Evolutionary conservation across 1,140 invertebrate species (phyloP).

Genomic region (Ladona fulva): DNA sequence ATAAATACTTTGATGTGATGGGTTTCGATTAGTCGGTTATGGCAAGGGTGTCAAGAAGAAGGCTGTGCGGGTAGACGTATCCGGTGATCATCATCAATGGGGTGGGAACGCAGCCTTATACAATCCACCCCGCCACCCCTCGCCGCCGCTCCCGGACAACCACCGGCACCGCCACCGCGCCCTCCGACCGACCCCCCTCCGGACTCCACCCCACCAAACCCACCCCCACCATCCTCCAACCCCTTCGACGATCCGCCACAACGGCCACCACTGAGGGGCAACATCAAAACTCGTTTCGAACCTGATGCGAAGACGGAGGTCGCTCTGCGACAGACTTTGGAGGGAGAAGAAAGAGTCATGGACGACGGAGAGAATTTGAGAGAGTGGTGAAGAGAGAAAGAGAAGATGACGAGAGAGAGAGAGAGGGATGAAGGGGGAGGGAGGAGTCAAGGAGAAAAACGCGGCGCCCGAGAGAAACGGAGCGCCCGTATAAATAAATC

Average conservation of each 20-base stretch:
- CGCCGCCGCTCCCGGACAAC: background rate
- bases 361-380: background rate
- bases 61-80: no score
- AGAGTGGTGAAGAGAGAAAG: background rate
- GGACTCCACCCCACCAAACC: background rate
- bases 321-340: background rate
- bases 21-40: no score
- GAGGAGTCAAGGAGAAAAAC: background rate
- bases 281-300: constrained; percentile 4
- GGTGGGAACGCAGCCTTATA: no score
- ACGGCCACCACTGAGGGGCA: background rate
- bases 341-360: background rate
- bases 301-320: background rate
- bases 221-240: no score
- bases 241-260: background rate
- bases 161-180: background rate
- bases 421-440: background rate
- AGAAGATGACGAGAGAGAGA: background rate
- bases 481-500: background rate
- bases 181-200: background rate
- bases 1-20: no score
- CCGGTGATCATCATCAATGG: no score
- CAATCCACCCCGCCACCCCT: background rate
- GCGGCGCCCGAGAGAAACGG: background rate
- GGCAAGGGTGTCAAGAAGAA: no score